These are phyloP conservation scores for Rhabdomys dilectus DNA, from an alignment of 2,113 vertebrate species.

Conservation along the genomic window DNA sequence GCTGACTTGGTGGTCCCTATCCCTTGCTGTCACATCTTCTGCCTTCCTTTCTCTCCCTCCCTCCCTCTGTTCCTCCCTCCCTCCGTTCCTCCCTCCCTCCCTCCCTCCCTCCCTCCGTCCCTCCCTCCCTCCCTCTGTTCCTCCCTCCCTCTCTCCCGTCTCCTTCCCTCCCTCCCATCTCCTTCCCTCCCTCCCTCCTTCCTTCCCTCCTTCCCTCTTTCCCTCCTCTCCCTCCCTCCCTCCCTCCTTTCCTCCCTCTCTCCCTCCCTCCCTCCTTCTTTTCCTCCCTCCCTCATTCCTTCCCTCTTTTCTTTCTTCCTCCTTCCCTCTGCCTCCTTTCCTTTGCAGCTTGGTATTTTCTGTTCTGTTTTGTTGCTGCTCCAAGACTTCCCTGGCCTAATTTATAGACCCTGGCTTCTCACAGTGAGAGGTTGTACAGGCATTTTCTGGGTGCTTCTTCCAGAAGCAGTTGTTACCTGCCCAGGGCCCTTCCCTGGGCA, in stretches of 20 bases:
- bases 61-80: neutral
- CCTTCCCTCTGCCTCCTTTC: neutral
- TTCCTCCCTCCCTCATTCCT: too few species aligned
- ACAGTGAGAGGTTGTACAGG: neutral
- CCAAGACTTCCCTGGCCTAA: neutral
- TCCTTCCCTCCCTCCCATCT: neutral
- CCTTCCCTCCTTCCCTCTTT: too few species aligned
- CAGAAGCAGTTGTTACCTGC: neutral
- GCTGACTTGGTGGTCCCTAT: neutral
- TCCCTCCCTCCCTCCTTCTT: neutral
- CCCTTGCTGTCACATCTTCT: neutral
- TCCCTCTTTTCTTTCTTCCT: neutral
- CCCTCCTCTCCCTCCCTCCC: neutral
- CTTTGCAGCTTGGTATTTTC: neutral
- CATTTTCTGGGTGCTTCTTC: neutral
- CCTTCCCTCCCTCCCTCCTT: neutral
- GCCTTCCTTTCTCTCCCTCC: neutral
- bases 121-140: neutral
- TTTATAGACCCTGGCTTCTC: neutral
- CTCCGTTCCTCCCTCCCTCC: neutral
- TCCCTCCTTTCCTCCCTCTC: neutral
- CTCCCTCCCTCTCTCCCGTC: neutral
- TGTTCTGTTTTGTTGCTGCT: neutral
- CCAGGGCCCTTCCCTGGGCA: neutral
- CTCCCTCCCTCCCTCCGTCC: neutral